Evolutionary conservation across 2,797 vertebrate genomes (phyloP).

Genomic region (Typhlichthys subterraneus): DNA sequence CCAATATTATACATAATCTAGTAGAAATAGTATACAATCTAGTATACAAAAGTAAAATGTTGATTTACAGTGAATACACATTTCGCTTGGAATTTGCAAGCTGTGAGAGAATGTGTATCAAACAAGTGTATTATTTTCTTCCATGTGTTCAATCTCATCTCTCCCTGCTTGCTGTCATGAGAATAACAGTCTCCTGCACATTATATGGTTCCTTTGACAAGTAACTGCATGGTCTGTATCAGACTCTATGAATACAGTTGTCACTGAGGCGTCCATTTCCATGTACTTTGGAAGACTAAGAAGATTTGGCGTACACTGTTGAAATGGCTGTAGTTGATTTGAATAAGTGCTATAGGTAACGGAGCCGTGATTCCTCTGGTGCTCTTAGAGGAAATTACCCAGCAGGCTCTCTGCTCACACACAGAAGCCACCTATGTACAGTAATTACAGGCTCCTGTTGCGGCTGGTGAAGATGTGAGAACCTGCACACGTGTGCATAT

Average conservation of each 20-base stretch:
- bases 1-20: no score
- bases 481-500: neutral
- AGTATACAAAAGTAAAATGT: no score
- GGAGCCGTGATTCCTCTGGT: constrained; percentile 60
- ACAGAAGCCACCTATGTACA: constrained; percentile 47
- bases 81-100: no score
- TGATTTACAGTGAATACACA: no score
- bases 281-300: neutral
- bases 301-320: constrained; percentile 4
- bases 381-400: constrained; percentile 69
- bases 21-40: no score
- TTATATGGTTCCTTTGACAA: neutral
- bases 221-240: neutral
- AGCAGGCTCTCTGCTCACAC: constrained; percentile 57
- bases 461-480: constrained; percentile 11
- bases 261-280: no score
- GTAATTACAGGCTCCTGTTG: constrained; percentile 67
- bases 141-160: neutral
- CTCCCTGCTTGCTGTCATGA: constrained; percentile 15
- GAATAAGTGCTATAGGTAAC: constrained; percentile 59
- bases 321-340: constrained; percentile 41
- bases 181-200: constrained; percentile 3
- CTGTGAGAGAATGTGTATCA: no score
- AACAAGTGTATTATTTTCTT: no score
- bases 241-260: neutral